Base-by-base conservation (phyloP, 2,888 invertebrate species). In the Rapana venosa region DNA sequence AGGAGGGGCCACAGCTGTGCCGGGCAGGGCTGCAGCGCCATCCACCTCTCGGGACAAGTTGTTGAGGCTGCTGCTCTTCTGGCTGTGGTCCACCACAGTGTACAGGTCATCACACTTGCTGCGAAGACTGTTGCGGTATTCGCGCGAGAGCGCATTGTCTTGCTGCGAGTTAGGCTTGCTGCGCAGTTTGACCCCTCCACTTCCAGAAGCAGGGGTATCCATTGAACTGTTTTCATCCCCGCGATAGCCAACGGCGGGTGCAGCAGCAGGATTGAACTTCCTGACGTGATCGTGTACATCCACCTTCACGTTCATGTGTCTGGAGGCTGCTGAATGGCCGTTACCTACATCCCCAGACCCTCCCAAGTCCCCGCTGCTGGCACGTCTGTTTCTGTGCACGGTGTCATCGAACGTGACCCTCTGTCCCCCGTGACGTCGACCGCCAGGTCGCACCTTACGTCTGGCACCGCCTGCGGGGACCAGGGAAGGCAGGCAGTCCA, bases 381-480 rank as follows among this genome's bases (percentile, higher is more conserved):
- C 85, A 17, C 61, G 56, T 26, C 90, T 88, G 74, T 92, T 92
- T 20, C 91, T 93, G 2, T 93, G 91, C 5, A 94, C 93, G 13
- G 93, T 91, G 22, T 95, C 95, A 61, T 95, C 94, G 92, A 95
- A 95, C 22, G 95, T 95, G 26, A 95, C 95, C 22, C 95, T 91
- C 87, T 94, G 94, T 36, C 93, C 92, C 13, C 93, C 93, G 61
- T 93, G 94, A 36, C 93, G 91, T 13, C 94, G 90, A 32, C 92
- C 90, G 20, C 93, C 91, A 47, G 92, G 91, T 84, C 66, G 87
- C 90, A 74, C 92, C 90, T n/a, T 92, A 91, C 91, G 92, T 90
- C 87, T 93, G 92, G 56, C 91, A 92, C 66, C 92, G 89, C 26
- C 93, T 91, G 26, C 61, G n/a, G 30, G 35, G 66, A 93, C 92